Conservation (phyloP, 2,888 invertebrate species). For the Lysandra coridon region DNA sequence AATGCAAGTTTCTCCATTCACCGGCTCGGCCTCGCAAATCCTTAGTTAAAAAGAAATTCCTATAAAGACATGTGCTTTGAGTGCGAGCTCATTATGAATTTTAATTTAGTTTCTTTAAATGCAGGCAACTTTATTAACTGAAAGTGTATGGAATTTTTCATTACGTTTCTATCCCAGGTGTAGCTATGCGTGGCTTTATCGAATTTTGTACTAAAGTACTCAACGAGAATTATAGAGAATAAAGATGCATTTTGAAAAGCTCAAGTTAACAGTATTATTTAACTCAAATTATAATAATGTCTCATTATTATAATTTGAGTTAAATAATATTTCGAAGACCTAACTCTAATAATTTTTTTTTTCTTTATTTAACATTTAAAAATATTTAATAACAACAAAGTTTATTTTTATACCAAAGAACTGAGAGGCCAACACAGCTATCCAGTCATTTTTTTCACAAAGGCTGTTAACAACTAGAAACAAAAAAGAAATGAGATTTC, state of each 20-base stretch:
- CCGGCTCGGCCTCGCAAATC: conserved; percentile 48
- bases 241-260: background rate
- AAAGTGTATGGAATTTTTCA: conserved; percentile 68
- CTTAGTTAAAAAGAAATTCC: conserved; percentile 59
- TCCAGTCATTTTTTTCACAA: background rate
- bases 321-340: background rate
- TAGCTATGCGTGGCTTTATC: background rate
- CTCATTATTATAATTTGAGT: background rate
- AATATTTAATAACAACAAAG: no score
- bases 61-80: conserved; percentile 60
- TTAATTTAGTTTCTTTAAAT: conserved; percentile 59
- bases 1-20: background rate
- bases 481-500: no score
- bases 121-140: conserved; percentile 59
- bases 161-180: conserved; percentile 47
- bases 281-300: no score
- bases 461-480: no score
- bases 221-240: background rate
- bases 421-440: background rate
- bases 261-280: background rate
- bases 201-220: background rate
- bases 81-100: conserved; percentile 63
- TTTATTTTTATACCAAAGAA: background rate
- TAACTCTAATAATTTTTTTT: background rate
- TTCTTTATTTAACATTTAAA: background rate